Evolutionary conservation across 2,797 vertebrate genomes (phyloP), one percentile per base, ranked within the genome.

Genomic region (Sebastes flavidus): DNA sequence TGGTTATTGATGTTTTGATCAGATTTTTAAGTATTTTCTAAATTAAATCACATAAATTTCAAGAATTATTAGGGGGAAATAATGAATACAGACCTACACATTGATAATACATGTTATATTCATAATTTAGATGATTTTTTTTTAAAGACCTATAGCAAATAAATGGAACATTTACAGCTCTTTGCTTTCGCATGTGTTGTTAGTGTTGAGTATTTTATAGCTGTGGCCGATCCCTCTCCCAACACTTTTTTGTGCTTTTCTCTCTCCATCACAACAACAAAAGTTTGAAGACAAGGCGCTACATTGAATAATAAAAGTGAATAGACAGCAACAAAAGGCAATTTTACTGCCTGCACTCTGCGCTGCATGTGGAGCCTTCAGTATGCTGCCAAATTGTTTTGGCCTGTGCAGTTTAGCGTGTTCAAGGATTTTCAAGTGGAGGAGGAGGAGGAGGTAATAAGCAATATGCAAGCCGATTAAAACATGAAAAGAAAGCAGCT

Each of bases 311-410:
- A 49, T 56, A 77, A 80, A 68, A 6, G 34, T 52, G 18, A 70
- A 65, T 7, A 25, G 27, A 67, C 34, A 52, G 54, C 52, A 58
- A 49, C 29, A 74, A 75, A 58, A 75, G 67, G 55, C 0, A 0
- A 42, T 54, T 66, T 2, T 30, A 42, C 13, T 55, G 52, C 42
- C 27, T 65, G 58, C 68, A 14, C 46, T 65, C 20, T 0, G 11
- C 32, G 24, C 49, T 61, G 54, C 49, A 62, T 58, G 75, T 65
- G 34, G 46, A 60, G 74, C 22, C 49, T 58, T 54, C 22, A 24
- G 18, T 20, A 42, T 58, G 5, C 58, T 72, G 67, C 65, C 67
- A 82, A 46, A 69, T 68, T 18, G 3, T 49, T 75, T 67, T 68
- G 69, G 69, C 30, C 24, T 65, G 11, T 68, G 25, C 10, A 36